These are phyloP conservation scores for Synodontis membranacea DNA, from an alignment of 2,113 vertebrate species.

Conservation along the genomic window DNA sequence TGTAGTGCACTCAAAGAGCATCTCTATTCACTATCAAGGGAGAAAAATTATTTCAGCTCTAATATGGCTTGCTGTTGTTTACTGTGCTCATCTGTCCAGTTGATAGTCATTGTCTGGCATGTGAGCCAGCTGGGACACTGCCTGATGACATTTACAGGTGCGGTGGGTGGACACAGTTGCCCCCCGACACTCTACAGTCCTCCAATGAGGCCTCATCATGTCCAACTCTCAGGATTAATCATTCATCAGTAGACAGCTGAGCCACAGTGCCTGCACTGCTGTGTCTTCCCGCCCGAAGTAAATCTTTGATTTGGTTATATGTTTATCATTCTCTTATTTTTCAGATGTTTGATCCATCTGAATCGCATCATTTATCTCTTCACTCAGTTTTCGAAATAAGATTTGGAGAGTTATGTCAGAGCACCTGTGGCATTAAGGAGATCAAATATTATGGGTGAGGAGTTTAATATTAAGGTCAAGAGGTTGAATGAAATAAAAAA, in stretches of 20 bases:
- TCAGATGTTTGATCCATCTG: background rate
- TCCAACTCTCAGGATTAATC: constrained; percentile 28
- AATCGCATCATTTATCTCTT: background rate
- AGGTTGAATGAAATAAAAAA: constrained; percentile 3
- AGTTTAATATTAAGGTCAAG: background rate
- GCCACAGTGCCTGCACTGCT: background rate
- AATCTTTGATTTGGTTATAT: constrained; percentile 20
- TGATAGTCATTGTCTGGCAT: constrained; percentile 43
- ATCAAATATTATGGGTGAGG: background rate
- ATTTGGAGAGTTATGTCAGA: background rate
- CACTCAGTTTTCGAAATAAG: background rate
- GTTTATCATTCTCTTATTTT: constrained; percentile 17
- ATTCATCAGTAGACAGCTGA: constrained; percentile 30
- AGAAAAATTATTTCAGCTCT: constrained; percentile 37
- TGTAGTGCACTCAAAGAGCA: background rate
- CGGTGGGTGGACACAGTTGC: constrained; percentile 32
- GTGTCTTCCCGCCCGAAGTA: constrained; percentile 16
- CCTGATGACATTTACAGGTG: constrained; percentile 34
- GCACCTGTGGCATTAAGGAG: background rate
- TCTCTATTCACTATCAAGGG: constrained; percentile 7
- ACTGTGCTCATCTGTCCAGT: constrained; percentile 45
- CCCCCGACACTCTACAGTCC: background rate
- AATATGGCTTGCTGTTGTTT: constrained; percentile 39
- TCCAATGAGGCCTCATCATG: constrained; percentile 5
- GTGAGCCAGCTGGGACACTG: constrained; percentile 35